Conservation (phyloP, 2,888 invertebrate genomes). For the Cephus spinipes region DNA sequence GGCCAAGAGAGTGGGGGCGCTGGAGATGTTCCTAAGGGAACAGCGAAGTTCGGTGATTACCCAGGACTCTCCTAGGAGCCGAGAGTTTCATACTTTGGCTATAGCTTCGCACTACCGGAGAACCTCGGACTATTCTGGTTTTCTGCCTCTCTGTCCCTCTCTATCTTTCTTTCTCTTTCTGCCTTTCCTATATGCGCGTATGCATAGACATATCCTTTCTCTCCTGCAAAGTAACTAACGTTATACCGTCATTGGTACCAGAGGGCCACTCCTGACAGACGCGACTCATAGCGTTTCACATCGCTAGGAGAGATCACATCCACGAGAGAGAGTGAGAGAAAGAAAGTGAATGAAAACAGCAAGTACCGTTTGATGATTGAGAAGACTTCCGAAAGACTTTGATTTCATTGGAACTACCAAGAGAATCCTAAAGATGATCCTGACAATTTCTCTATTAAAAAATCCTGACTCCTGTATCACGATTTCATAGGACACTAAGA, state of each 20-base stretch:
- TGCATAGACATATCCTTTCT: not conserved
- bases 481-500: not conserved
- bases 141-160: not conserved
- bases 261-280: conserved; percentile 33
- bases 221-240: conserved; percentile 64
- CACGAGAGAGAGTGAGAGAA: conserved; percentile 45
- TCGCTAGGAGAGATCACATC: conserved; percentile 52
- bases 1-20: conserved; percentile 33
- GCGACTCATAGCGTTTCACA: conserved; percentile 33
- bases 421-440: not conserved
- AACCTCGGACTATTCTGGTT: not conserved
- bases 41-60: conserved; percentile 66
- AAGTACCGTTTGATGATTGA: conserved; percentile 42
- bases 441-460: not conserved
- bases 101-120: conserved; percentile 29
- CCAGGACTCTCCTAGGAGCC: conserved; percentile 64
- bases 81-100: conserved; percentile 64
- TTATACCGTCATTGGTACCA: conserved; percentile 50
- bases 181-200: not conserved
- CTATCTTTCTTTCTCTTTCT: not conserved
- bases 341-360: not conserved
- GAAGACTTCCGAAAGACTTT: conserved; percentile 35
- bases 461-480: not conserved
- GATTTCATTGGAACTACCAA: not conserved
- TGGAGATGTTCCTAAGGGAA: conserved; percentile 61